Evolutionary conservation across 2,888 invertebrate genomes (phyloP).

Genomic region (Pseudanteris insignis): DNA sequence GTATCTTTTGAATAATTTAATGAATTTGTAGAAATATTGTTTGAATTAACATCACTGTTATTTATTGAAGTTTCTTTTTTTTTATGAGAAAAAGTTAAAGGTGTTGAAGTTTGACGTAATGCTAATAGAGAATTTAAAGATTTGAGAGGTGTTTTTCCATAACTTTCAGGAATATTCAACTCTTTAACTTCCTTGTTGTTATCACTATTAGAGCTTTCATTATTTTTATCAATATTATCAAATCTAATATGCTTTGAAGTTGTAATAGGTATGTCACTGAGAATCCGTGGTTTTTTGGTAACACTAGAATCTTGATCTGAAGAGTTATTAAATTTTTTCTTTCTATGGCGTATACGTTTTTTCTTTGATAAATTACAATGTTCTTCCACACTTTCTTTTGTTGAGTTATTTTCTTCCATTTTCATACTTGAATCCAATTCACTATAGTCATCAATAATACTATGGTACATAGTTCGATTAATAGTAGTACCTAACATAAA

Average conservation of each 20-base stretch:
- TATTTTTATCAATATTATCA: conserved; percentile 6
- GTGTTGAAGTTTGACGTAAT: conserved; percentile 52
- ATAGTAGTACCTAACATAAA: neutral
- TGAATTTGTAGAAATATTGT: too few species aligned
- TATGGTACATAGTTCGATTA: conserved; percentile 24
- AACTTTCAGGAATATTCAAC: neutral
- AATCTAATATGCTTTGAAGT: conserved; percentile 57
- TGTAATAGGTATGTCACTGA: conserved; percentile 47
- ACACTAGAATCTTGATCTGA: conserved; percentile 15
- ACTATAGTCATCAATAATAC: conserved; percentile 9
- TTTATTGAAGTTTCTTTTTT: conserved; percentile 5
- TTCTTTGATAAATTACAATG: conserved; percentile 40
- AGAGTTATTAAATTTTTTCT: conserved; percentile 22
- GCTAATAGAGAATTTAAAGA: conserved; percentile 49
- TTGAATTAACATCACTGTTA: neutral
- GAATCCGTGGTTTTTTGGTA: conserved; percentile 52
- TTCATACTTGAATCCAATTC: conserved; percentile 6
- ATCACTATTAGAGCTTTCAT: too few species aligned
- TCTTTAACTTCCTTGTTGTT: too few species aligned
- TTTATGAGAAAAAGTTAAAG: conserved; percentile 47
- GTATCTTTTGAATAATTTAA: too few species aligned
- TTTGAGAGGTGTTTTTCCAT: conserved; percentile 19
- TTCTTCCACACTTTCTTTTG: conserved; percentile 16
- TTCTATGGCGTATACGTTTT: conserved; percentile 48
- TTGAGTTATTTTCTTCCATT: conserved; percentile 10